Evolutionary conservation across 2,797 vertebrate species (phyloP), one percentile per base, ranked within the genome.

Genomic region (Paratrypauchen microcephalus): DNA sequence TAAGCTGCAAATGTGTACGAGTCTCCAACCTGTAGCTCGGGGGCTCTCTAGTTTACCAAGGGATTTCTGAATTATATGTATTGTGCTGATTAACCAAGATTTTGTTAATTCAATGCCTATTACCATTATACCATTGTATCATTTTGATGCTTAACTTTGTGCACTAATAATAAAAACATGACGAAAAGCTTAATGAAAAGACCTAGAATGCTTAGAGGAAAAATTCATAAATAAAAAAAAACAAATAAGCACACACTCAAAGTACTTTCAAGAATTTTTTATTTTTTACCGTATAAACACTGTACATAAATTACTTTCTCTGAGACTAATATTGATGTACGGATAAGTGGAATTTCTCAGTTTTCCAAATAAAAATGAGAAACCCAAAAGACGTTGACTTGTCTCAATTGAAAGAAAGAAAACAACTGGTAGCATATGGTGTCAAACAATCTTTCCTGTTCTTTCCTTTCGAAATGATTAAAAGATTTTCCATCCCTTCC

Each of bases 241-340:
- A 23, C n/a, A n/a, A n/a, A n/a, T n/a, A n/a, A 2, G 23, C n/a
- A 55, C 9, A 62, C 8, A 47, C 18, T n/a, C 13, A 63, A 11
- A 4, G 65, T 88, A 89, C 95, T 97, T 97, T 96, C 76, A 96
- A 95, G 92, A 88, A 68, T 96, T 98, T 96, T 98, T 99, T 96
- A 96, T 92, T 94, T 63, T 93, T 96, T 96, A 95, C 96, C 91
- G 96, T 97, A 98, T 95, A 98, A 99, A 98, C 97, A 99, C 96
- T 98, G 98, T 97, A 99, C 97, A 98, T 98, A 97, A 99, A 98
- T 99, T 97, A 98, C 96, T 97, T 98, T 95, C 95, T 99, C 95
- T 97, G 97, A 97, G 96, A 96, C 96, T 97, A 98, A 96, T 97
- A 97, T 96, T 94, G 95, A 97, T 97, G 96, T 95, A 97, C 93